Evolutionary conservation across 2,113 vertebrate genomes (phyloP).

Genomic region (Ameiurus melas): DNA sequence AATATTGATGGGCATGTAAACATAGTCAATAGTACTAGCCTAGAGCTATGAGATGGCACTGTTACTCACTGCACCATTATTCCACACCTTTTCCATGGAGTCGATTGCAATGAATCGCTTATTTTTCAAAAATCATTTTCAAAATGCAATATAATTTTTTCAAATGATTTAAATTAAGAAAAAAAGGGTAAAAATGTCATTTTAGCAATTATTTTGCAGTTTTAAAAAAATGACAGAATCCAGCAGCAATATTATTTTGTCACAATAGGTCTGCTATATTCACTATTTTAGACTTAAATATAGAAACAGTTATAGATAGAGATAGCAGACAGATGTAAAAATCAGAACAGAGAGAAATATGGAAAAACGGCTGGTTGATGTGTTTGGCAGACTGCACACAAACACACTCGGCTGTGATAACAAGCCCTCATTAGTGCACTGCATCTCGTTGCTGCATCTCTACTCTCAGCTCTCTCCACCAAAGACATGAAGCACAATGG

Average conservation of each 20-base stretch:
- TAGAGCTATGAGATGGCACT: background rate
- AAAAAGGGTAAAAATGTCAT: background rate
- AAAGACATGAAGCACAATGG: background rate
- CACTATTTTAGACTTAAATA: background rate
- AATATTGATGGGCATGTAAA: too few relatives aligned
- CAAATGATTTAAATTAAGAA: background rate
- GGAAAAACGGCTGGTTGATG: slow-evolving; percentile 39
- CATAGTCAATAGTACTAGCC: too few relatives aligned
- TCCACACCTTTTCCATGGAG: background rate
- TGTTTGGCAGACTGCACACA: slow-evolving; percentile 32
- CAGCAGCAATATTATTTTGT: background rate
- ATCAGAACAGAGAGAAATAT: slow-evolving; percentile 10
- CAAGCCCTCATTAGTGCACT: slow-evolving; percentile 54
- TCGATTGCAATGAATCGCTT: background rate
- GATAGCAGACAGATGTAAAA: background rate
- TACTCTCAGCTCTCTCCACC: slow-evolving; percentile 33
- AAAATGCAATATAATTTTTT: background rate
- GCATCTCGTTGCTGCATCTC: slow-evolving; percentile 34
- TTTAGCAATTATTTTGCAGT: background rate
- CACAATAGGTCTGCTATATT: background rate
- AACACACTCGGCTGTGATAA: slow-evolving; percentile 44
- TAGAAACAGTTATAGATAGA: background rate
- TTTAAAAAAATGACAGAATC: background rate
- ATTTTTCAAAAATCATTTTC: background rate
- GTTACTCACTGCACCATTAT: background rate